Evolutionary conservation across 2,797 vertebrate species (phyloP), one percentile per base, ranked within the genome.

Genomic region (Ctenopoma multispine): DNA sequence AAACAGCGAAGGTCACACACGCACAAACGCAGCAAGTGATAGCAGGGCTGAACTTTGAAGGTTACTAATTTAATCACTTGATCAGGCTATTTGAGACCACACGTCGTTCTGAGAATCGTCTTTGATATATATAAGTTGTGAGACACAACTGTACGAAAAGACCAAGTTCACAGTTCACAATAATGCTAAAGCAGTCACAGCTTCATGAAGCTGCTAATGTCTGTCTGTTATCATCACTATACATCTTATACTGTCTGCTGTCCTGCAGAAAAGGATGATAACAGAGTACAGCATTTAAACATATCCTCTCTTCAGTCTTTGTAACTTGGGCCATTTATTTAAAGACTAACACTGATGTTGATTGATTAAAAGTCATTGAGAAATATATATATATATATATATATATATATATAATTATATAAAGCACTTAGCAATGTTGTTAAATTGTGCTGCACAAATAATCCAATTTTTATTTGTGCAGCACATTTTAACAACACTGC

Each of bases 41-140:
- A 13, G 15, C 11, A 61, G 34, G 49, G 48, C 62, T 17, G 0
- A 43, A 38, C n/a, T 63, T 24, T n/a, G n/a, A 44, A 2, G 15
- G 27, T 67, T 68, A 50, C 40, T 56, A 41, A 69, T 72, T 72
- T 69, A 69, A 51, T 21, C 43, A 18, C 44, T 57, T n/a, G 4
- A 29, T 5, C 27, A 34, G 14, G 21, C 44, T 57, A 7, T 54
- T 27, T 46, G 65, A 78, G 69, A 76, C 76, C 79, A 80, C 79
- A 84, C 59, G 63, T 29, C 63, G 51, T 2, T 43, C 15, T 63
- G 11, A 56, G 7, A 24, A 18, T 11, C 17, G 0, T 0, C 1
- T 17, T 24, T 15, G 13, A 1, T 23, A 10, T n/a, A n/a, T n/a
- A n/a, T 1, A 65, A 6, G 12, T 44, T 51, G 27, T 21, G 21